Percentiles rank a stretch among this genome's conserved stretches.
Evolutionary conservation across 2,888 invertebrate genomes (phyloP).

Genomic region (Drosophila paramelanica): DNA sequence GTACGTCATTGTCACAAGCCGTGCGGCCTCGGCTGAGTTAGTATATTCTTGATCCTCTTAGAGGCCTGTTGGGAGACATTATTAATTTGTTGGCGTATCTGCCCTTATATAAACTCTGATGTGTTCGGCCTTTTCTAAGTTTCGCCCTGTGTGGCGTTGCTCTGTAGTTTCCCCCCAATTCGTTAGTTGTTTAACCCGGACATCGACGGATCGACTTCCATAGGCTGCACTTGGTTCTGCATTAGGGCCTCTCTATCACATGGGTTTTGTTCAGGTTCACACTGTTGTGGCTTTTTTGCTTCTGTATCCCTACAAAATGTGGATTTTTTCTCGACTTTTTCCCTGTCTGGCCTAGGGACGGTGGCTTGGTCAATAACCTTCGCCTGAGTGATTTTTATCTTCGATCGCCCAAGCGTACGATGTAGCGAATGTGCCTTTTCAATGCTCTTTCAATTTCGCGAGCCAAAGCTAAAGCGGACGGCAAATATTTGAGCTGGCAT

Average conservation of each 20-base stretch:
- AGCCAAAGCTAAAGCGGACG: not conserved
- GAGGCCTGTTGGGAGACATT: not conserved
- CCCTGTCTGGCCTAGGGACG: not conserved
- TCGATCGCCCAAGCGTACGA: not conserved
- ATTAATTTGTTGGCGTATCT: not conserved
- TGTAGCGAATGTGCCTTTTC: not conserved
- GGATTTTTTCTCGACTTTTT: not conserved
- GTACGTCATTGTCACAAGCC: too few species aligned
- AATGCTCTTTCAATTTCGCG: not conserved
- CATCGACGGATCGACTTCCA: slow-evolving; percentile 3
- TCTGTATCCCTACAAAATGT: not conserved
- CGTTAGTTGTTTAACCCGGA: not conserved
- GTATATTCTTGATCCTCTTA: not conserved
- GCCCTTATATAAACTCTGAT: not conserved
- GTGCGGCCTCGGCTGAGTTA: not conserved
- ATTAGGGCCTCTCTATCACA: not conserved
- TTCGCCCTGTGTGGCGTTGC: too few species aligned
- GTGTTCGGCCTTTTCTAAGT: too few species aligned
- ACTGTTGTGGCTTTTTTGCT: too few species aligned
- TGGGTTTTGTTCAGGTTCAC: too few species aligned
- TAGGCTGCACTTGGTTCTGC: slow-evolving; percentile 5
- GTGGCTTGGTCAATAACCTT: not conserved
- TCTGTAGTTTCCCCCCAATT: too few species aligned
- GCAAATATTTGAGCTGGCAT: too few species aligned
- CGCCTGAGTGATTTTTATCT: not conserved